Conservation (phyloP, 2,797 vertebrate genomes). For the Kryptopterus vitreolus region DNA sequence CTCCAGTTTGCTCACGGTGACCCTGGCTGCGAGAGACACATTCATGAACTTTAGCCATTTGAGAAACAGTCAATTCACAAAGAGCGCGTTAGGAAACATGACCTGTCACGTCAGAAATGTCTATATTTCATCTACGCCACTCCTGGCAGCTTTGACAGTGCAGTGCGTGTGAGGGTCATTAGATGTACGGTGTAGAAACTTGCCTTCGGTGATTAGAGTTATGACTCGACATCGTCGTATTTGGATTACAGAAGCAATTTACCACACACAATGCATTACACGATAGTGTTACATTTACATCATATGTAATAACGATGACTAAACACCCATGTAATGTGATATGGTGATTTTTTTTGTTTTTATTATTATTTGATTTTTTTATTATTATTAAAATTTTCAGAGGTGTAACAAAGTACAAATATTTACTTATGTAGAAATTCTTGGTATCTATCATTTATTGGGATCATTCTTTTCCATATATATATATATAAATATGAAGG, state of each 20-base stretch:
- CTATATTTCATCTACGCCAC: neutral
- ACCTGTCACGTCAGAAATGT: neutral
- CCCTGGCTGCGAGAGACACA: constrained; percentile 22
- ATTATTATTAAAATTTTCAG: too few species aligned
- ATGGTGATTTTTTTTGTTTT: too few species aligned
- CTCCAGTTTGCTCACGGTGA: constrained; percentile 41
- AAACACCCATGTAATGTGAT: too few species aligned
- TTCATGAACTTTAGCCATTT: constrained; percentile 51
- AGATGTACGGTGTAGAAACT: neutral
- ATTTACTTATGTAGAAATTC: too few species aligned
- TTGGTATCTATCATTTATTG: too few species aligned
- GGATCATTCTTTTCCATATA: too few species aligned
- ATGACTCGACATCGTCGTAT: neutral
- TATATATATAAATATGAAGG: too few species aligned
- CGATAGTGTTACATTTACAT: neutral
- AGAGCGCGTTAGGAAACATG: neutral
- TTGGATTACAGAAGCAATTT: neutral
- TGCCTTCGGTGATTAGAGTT: neutral
- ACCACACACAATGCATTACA: too few species aligned
- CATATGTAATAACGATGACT: neutral
- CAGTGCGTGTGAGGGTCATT: neutral
- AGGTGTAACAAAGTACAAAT: too few species aligned
- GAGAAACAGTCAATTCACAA: constrained; percentile 22
- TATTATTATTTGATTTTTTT: too few species aligned
- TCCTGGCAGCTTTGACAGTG: neutral